Evolutionary conservation across 2,113 vertebrate species (phyloP), one percentile per base, ranked within the genome.

Genomic region (Egretta garzetta): DNA sequence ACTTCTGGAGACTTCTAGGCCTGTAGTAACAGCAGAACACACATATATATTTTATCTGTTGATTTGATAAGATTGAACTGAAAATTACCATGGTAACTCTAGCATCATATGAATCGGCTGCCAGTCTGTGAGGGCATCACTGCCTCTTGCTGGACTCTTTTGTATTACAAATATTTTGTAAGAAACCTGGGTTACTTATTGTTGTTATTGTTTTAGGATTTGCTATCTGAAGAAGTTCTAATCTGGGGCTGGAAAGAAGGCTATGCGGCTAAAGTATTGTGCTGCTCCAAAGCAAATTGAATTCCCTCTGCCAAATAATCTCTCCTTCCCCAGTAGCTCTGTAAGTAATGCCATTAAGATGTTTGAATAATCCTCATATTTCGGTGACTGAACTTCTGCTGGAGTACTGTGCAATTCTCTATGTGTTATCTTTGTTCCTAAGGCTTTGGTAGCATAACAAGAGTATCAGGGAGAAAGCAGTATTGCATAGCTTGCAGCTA

Each of bases 261-360:
- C 47, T 88, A 0, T 71, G 62, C 0, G 3, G 71, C 53, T 77
- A 8, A 83, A 86, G 18, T 47, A 58, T 41, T 92, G 28, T 80
- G 37, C 52, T 81, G n/a, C 60, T 89, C 39, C 56, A 75, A 43
- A 75, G 86, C 73, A 92, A 95, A 93, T 63, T 84, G 75, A 80
- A 88, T 92, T 88, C 18, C n/a, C 49, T 63, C 56, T 71, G 50
- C 55, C 67, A 93, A 94, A 90, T 88, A 58, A 70, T 83, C 28
- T 68, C 15, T 74, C 14, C 64, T 83, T 86, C 35, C 72, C 64
- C 56, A 67, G 55, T 80, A 85, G 62, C 47, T 95, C 22, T 88
- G 49, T 80, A 66, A 86, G 59, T 90, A 88, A 92, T 94, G n/a
- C n/a, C 50, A 66, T 90, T 93, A 77, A 94, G 59, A 71, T 8